These are phyloP conservation scores for Pachyseris speciosa DNA, from an alignment of 64 coral and sea anemone genomes.

Conservation along the genomic window DNA sequence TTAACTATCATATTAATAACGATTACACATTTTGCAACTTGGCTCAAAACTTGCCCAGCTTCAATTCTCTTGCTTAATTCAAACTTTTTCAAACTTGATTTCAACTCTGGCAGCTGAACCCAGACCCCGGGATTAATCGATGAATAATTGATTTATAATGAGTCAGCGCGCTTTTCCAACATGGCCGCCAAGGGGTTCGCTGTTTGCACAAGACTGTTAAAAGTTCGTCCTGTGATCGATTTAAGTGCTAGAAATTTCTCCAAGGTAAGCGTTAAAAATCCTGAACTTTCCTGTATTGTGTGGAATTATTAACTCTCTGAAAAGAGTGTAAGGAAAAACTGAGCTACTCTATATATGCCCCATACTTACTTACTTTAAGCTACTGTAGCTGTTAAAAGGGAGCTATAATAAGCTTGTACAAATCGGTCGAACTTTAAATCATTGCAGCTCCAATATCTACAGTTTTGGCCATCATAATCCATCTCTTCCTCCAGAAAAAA, in stretches of 20 bases:
- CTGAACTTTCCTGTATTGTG: neutral
- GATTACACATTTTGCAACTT: neutral
- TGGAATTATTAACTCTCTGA: neutral
- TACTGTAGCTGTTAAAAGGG: too few species aligned
- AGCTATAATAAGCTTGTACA: too few species aligned
- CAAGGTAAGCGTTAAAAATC: neutral
- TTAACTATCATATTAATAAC: too few species aligned
- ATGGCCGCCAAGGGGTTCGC: neutral
- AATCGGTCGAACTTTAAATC: too few species aligned
- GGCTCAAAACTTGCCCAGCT: neutral
- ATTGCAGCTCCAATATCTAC: too few species aligned
- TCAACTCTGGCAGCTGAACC: neutral
- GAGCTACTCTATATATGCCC: too few species aligned
- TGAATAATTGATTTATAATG: neutral
- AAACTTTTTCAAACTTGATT: neutral
- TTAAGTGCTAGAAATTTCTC: slow-evolving; percentile 7
- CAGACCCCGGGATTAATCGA: neutral
- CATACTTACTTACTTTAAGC: too few species aligned
- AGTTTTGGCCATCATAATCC: too few species aligned
- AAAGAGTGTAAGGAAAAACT: too few species aligned
- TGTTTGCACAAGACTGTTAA: neutral
- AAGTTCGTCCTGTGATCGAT: slow-evolving; percentile 2
- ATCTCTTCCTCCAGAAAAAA: too few species aligned
- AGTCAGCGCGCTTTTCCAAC: neutral
- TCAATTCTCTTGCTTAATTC: neutral